Evolutionary conservation across 2,113 vertebrate species (phyloP), one percentile per base, ranked within the genome.

Genomic region (Calyptommatus sinebrachiatus): DNA sequence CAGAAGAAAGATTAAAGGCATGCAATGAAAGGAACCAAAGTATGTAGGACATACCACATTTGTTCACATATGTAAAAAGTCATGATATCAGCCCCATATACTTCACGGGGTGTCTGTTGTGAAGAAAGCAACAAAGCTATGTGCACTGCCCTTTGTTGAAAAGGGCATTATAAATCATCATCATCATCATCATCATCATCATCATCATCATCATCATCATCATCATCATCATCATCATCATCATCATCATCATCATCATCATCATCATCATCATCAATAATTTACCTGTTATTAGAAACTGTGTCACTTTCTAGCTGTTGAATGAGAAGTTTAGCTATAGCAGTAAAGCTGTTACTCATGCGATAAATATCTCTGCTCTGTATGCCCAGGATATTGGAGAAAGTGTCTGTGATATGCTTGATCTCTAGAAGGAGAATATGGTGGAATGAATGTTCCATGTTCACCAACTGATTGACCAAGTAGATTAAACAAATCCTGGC

Each of bases 261-360:
- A n/a, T n/a, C n/a, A n/a, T n/a, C n/a, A n/a, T n/a, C n/a, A n/a
- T n/a, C n/a, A n/a, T n/a, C n/a, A n/a, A n/a, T n/a, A n/a, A n/a
- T n/a, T 87, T 88, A 99, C 98, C 96, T 97, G 95, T 80, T 89
- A 53, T 81, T 66, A 0, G 83, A 1, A 0, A 53, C 1, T 2
- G 61, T 45, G 83, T 86, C 77, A 0, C 85, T 77, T 82, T 96
- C 95, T 21, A 99, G 95, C 21, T 94, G 95, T n/a, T 72, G 91
- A 45, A 87, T 89, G 0, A 99, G 94, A 71, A 97, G 94, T 46
- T 91, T 92, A 86, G 97, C 97, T 22, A 98, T 96, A 75, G 97
- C 93, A 0, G 89, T 94, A 92, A 99, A 98, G n/a, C 97, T 98
- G 95, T 98, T 99, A 91, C 97, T 99, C 95, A 97, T 97, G 81